Conservation (phyloP, 1,140 invertebrate species). For the Dinothrombium tinctorium region DNA sequence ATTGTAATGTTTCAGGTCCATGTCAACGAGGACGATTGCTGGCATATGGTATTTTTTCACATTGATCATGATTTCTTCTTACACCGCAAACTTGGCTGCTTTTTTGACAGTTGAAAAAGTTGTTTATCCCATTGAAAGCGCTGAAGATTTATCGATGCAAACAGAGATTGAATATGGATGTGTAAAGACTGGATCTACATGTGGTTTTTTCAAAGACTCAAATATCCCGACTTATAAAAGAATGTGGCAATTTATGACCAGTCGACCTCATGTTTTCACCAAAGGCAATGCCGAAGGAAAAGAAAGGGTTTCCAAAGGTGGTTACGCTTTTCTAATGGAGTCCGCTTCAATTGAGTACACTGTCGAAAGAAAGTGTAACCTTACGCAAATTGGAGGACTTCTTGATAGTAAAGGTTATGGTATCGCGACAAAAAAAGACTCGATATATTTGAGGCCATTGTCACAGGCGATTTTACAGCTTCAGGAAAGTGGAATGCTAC, state of each 20-base stretch:
- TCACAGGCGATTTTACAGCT: constrained; percentile 23
- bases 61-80: constrained; percentile 31
- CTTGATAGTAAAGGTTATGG: constrained; percentile 54
- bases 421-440: constrained; percentile 18
- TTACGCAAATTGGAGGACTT: constrained; percentile 89
- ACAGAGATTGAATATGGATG: constrained; percentile 29
- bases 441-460: constrained; percentile 12
- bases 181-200: constrained; percentile 24
- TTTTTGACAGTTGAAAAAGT: constrained; percentile 32
- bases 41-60: constrained; percentile 32
- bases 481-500: constrained; percentile 23
- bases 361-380: constrained; percentile 82
- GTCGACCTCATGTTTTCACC: constrained; percentile 53
- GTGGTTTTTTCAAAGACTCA: constrained; percentile 37
- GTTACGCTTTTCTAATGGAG: constrained; percentile 64
- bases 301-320: constrained; percentile 43
- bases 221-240: constrained; percentile 54
- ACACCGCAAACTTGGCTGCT: constrained; percentile 32
- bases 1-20: constrained; percentile 16
- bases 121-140: constrained; percentile 27
- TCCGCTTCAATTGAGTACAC: constrained; percentile 90
- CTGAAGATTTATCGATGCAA: constrained; percentile 30
- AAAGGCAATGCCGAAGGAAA: constrained; percentile 58
- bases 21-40: constrained; percentile 22
- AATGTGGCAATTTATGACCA: constrained; percentile 62